Conservation (phyloP, 2,888 invertebrate species). For the Erebia ligea region DNA sequence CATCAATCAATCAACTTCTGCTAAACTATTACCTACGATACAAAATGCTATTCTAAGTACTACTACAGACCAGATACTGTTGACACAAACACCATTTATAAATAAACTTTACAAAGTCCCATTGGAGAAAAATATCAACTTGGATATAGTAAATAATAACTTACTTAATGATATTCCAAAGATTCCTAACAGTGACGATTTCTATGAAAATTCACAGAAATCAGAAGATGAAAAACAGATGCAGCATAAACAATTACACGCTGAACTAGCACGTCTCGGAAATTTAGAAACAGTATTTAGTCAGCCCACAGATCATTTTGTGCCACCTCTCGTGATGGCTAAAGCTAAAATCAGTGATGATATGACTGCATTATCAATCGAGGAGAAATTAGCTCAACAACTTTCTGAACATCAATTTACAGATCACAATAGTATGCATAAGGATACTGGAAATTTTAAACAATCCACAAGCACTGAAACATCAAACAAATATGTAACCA, state of each 20-base stretch:
- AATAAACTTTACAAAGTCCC: slow-evolving; percentile 41
- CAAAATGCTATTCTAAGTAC: slow-evolving; percentile 41
- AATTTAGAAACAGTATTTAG: slow-evolving; percentile 76
- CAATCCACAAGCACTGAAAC: slow-evolving; percentile 37
- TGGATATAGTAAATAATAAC: slow-evolving; percentile 57
- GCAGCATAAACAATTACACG: slow-evolving; percentile 73
- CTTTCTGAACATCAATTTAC: slow-evolving; percentile 59
- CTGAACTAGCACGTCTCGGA: slow-evolving; percentile 71
- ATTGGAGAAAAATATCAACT: slow-evolving; percentile 53
- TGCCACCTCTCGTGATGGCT: slow-evolving; percentile 80
- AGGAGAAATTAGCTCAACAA: slow-evolving; percentile 78
- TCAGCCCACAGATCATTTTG: slow-evolving; percentile 78
- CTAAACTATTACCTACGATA: slow-evolving; percentile 48
- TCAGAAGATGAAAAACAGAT: slow-evolving; percentile 68
- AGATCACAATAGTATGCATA: slow-evolving; percentile 46
- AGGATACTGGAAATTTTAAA: slow-evolving; percentile 43
- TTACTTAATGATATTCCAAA: slow-evolving; percentile 68
- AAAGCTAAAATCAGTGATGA: slow-evolving; percentile 78
- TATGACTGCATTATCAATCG: slow-evolving; percentile 75
- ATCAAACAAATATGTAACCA: slow-evolving; percentile 38
- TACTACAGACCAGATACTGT: slow-evolving; percentile 42
- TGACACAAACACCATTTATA: slow-evolving; percentile 27
- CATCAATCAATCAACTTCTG: slow-evolving; percentile 51
- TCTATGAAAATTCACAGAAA: slow-evolving; percentile 58
- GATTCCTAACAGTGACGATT: slow-evolving; percentile 53